These are phyloP conservation scores for Bufotes viridis DNA, from an alignment of 2,797 vertebrate species.

Conservation along the genomic window DNA sequence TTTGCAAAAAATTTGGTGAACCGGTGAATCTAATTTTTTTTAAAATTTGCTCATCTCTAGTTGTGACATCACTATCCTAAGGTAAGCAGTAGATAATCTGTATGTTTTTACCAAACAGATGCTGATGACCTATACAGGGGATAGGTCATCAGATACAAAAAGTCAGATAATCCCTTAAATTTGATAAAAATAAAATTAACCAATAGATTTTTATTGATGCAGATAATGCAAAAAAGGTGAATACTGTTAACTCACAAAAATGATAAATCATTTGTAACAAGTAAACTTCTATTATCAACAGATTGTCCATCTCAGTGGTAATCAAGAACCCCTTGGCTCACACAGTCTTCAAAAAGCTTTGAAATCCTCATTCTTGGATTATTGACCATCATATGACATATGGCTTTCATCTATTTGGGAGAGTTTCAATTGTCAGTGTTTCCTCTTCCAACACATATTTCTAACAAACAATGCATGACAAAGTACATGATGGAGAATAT, in stretches of 20 bases:
- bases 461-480: background rate
- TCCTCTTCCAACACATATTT: background rate
- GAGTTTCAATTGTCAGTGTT: background rate
- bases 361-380: constrained; percentile 28
- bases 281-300: constrained; percentile 24
- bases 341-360: background rate
- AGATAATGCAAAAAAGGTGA: background rate
- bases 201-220: background rate
- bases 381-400: constrained; percentile 10
- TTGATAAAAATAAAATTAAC: no score
- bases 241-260: background rate
- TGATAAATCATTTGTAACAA: background rate
- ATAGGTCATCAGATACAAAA: no score
- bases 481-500: no score
- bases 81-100: no score
- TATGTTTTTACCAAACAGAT: no score
- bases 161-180: no score
- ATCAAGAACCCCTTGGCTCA: constrained; percentile 9
- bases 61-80: no score
- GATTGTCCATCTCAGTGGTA: constrained; percentile 42
- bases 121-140: no score
- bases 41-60: no score
- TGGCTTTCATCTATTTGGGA: background rate
- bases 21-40: no score
- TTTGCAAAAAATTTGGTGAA: no score